These are phyloP conservation scores for Ceratina calcarata DNA, from an alignment of 1,140 invertebrate genomes.

Conservation along the genomic window DNA sequence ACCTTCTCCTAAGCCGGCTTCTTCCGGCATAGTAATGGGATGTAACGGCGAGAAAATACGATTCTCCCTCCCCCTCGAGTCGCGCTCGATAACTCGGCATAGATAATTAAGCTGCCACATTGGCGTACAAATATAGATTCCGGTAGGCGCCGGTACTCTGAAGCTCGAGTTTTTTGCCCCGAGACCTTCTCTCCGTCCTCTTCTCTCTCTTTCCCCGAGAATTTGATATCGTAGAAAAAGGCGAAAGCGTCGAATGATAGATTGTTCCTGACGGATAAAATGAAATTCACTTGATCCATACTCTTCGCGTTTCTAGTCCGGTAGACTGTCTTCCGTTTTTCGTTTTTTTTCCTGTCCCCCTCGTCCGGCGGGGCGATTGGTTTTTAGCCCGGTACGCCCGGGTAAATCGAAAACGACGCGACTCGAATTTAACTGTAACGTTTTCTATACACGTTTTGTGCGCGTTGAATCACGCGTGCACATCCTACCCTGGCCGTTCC, in stretches of 20 bases:
- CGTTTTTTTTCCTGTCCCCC: neutral
- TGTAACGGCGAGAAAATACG: conserved; percentile 58
- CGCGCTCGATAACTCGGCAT: conserved; percentile 42
- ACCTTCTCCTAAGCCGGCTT: conserved; percentile 10
- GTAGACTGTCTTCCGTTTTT: neutral
- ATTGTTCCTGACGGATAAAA: conserved; percentile 11
- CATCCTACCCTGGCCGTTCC: no score
- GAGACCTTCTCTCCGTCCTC: neutral
- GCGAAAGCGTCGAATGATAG: conserved; percentile 17
- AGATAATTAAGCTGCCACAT: conserved; percentile 55
- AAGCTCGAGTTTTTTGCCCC: neutral
- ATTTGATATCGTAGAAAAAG: conserved; percentile 25
- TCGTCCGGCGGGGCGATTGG: neutral
- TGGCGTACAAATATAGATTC: conserved; percentile 19
- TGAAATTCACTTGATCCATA: conserved; percentile 28
- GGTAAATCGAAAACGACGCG: conserved; percentile 3
- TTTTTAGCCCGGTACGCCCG: neutral
- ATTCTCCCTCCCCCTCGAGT: conserved; percentile 6
- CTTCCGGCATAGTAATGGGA: conserved; percentile 53
- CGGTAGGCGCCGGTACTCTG: neutral
- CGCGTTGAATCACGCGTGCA: neutral
- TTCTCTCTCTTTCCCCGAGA: neutral
- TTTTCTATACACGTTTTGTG: neutral
- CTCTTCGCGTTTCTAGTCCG: neutral
- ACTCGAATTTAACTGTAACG: conserved; percentile 15